Base-by-base conservation (phyloP, 2,888 invertebrate species). In the Campaea margaritaria region DNA sequence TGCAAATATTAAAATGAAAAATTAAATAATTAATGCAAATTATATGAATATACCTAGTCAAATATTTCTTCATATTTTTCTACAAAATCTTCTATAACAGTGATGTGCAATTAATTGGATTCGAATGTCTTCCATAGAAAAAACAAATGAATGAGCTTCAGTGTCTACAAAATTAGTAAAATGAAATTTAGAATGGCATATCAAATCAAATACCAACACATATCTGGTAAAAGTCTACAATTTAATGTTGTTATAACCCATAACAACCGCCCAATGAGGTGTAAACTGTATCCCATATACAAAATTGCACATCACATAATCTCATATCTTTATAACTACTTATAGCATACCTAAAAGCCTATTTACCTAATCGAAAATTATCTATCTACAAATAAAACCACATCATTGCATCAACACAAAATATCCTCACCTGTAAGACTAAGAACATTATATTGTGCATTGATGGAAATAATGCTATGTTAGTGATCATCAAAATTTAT, bases 41-140 rank as follows among this genome's bases (percentile, higher is more conserved):
- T 63, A 66, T 69, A 70, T 73, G 58, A 66, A 78, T 84, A 78
- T 84, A 82, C 82, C 78, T 86, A 89, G 82, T 82, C 70, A 87
- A 85, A 87, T 82, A 84, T 80, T 83, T 77, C 81, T 81, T 83
- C 74, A 83, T 88, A 88, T 88, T 89, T 89, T 89, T 89, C 88
- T 89, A 89, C 84, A 74, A 78, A 78, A 75, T 82, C 76, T 80
- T 80, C 69, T 72, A 73, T 70, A n/a, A 68, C 54, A 55, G 78
- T 79, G 76, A 78, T 84, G 82, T 83, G 84, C 85, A 83, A 81
- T 86, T n/a, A 83, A 81, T 83, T 53, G 34, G 28, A 27, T 41
- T 51, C 41, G 50, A 60, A 34, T 64, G 64, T 68, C 65, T 70
- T 70, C 68, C 67, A 57, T 61, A 36, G 41, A 27, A 54, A 50